These are phyloP conservation scores for Periophthalmodon schlosseri DNA, from an alignment of 2,113 vertebrate species.

Conservation along the genomic window DNA sequence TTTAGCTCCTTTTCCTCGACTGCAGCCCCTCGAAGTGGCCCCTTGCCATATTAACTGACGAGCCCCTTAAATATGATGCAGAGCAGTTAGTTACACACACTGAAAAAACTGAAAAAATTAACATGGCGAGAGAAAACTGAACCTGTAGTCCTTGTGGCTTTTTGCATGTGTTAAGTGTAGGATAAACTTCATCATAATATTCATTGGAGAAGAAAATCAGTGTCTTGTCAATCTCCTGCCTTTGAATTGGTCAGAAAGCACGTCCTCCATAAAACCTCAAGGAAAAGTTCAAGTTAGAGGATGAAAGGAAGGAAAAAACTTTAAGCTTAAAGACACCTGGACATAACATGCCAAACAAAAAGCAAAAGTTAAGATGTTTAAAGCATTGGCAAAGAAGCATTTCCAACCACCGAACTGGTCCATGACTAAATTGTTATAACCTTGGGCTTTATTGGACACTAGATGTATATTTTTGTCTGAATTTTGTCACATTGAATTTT, in stretches of 20 bases:
- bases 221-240: neutral
- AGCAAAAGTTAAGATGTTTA: too few species aligned
- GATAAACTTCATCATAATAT: neutral
- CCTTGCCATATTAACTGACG: slow-evolving; percentile 8
- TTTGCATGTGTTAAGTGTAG: neutral
- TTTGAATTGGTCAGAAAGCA: neutral
- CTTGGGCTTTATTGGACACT: too few species aligned
- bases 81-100: slow-evolving; percentile 1
- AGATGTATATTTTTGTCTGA: neutral
- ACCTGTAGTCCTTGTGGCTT: neutral
- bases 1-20: neutral
- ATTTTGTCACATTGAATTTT: neutral
- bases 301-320: neutral
- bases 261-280: neutral
- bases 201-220: neutral
- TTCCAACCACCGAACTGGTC: too few species aligned
- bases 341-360: neutral
- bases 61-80: slow-evolving; percentile 11
- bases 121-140: neutral
- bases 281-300: neutral
- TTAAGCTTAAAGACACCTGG: neutral
- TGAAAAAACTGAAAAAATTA: neutral
- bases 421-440: too few species aligned
- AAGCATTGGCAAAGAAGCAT: too few species aligned
- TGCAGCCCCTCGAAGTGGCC: slow-evolving; percentile 6